These are phyloP conservation scores for Steatocranus sp. DNA, from an alignment of 2,797 vertebrate genomes.

Conservation along the genomic window DNA sequence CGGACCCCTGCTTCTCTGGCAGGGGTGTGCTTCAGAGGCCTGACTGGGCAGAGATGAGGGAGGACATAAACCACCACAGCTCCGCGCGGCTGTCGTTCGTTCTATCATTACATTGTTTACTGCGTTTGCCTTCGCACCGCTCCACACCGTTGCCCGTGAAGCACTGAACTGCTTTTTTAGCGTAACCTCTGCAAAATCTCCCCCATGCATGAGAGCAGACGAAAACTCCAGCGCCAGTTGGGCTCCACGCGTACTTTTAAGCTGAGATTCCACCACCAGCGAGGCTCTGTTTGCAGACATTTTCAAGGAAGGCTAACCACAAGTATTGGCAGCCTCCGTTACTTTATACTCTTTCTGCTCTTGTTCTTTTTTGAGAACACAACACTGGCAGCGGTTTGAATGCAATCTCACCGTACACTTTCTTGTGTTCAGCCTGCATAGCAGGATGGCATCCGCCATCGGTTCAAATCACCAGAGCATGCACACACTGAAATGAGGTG, in stretches of 20 bases:
- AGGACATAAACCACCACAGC: slow-evolving; percentile 14
- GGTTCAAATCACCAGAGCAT: slow-evolving; percentile 21
- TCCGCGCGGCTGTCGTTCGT: background rate
- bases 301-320: slow-evolving; percentile 46
- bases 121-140: slow-evolving; percentile 1
- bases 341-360: slow-evolving; percentile 16
- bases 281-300: slow-evolving; percentile 33
- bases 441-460: slow-evolving; percentile 18
- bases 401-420: background rate
- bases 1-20: slow-evolving; percentile 20
- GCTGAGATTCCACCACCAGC: slow-evolving; percentile 1
- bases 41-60: slow-evolving; percentile 5
- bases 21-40: slow-evolving; percentile 13
- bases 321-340: slow-evolving; percentile 12
- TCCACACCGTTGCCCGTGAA: background rate
- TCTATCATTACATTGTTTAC: slow-evolving; percentile 50
- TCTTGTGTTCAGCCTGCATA: slow-evolving; percentile 12
- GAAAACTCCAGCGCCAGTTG: slow-evolving; percentile 26
- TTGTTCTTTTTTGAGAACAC: slow-evolving; percentile 21
- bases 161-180: slow-evolving; percentile 16
- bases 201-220: slow-evolving; percentile 34
- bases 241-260: slow-evolving; percentile 38
- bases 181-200: slow-evolving; percentile 19
- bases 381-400: background rate
- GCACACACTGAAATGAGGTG: slow-evolving; percentile 5